Base-by-base conservation (phyloP, 37 sponge, comb jelly and placozoan genomes). In the Cliona cf. orientalis region DNA sequence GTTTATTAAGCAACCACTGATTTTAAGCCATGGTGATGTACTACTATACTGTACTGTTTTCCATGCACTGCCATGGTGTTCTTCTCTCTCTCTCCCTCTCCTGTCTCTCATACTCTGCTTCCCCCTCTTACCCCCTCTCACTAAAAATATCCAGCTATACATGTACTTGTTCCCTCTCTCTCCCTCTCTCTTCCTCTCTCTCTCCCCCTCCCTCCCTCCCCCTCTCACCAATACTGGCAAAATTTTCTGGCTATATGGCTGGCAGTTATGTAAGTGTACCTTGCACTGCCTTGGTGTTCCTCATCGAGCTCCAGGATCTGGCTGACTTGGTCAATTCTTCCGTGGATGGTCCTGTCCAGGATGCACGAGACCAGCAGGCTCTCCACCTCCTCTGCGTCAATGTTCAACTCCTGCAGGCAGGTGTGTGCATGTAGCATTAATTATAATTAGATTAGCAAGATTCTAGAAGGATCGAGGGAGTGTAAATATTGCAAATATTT, bases 271-370 rank as follows among this genome's bases (percentile, higher is more conserved):
- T 3, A 1, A n/a, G 1, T 37, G 53, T 33, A 90, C 91, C 91
- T 86, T 25, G 82, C 81, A 62, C 94, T 81, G 14, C 91, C 91
- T 49, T 86, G 84, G 4, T 84, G 55, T 23, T 77, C 80, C 33
- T 72, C 66, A 61, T 93, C 94, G 36, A 95, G 69, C 43, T 91
- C 84, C 58, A 95, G 69, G 9, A 95, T 92, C 56, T 93, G 94
- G 38, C 90, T 80, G 1, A 91, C 96, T 44, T 95, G 96, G 76
- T 95, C 96, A 42, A 95, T 95, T 6, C 83, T 69, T 2, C 96
- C 96, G 46, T 85, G 72, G 66, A 95, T 89, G 26, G 89, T 71
- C 32, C 69, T 83, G 76, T 97, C 98, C 39, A 97, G 93, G 31
- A 97, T 92, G 22, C 91, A 92, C 32, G 90, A 72, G 14, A 97